Evolutionary conservation across 2,797 vertebrate genomes (phyloP), one percentile per base, ranked within the genome.

Genomic region (Cyprinella venusta): DNA sequence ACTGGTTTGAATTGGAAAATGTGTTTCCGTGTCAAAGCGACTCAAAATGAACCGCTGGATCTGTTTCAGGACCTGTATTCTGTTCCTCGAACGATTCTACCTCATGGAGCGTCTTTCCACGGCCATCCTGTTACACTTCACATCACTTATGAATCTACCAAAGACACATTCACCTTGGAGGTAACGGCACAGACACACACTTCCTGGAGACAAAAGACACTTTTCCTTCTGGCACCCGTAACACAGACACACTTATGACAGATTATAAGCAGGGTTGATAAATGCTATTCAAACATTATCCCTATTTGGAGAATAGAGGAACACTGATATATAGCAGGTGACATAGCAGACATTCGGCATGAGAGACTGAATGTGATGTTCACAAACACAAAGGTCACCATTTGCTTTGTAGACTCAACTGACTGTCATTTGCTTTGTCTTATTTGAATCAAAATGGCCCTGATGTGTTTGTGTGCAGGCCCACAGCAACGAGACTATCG

Each of bases 21-120:
- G 18, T 68, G 77, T 50, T 63, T 61, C 18, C 0, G 16, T 8
- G 75, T 76, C 56, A 63, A 4, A 71, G 48, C 3, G 4, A 48
- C n/a, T 45, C 10, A 3, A n/a, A 21, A 12, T 19, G 18, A 33
- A 74, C 50, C 18, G 3, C 30, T 40, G 26, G 4, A 2, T 90
- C 82, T 83, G 77, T 79, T 89, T 2, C 64, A 98, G 98, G 98
- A 99, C 88, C 93, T 99, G 90, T 99, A 99, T 89, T 98, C 97
- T 18, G 97, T 99, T 94, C 98, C 98, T 90, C 96, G 98, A 90
- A 99, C 98, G 88, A 99, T 99, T 95, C 97, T 99, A 98, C 98
- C 98, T 98, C 98, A 99, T n/a, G 98, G 98, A 89, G 98, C 98
- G 79, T 99, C 98, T 64, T 99, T 95, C 91, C 97, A 99, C 33